Evolutionary conservation across 1,140 invertebrate species (phyloP).

Genomic region (Latrodectus geometricus): DNA sequence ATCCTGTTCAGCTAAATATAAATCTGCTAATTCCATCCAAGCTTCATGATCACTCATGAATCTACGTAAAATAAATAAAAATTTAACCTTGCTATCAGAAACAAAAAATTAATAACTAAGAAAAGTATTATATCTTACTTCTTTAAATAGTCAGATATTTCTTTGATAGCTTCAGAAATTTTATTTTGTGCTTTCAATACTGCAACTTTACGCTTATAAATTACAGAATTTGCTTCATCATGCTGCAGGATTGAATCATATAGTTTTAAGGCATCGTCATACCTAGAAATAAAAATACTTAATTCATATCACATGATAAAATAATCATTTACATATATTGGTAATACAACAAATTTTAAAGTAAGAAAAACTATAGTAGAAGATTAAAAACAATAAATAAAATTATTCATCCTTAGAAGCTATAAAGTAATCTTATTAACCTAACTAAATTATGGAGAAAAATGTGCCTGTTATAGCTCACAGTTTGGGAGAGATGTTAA

Average conservation of each 20-base stretch:
- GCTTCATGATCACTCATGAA: conserved; percentile 99
- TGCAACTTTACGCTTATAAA: conserved; percentile 88
- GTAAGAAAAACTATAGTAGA: no score
- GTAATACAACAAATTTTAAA: no score
- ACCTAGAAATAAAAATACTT: conserved; percentile 73
- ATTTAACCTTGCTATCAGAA: conserved; percentile 14
- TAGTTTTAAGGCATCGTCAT: conserved; percentile 87
- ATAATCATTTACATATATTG: no score
- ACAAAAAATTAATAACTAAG: conserved; percentile 2
- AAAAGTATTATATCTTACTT: conserved; percentile 75
- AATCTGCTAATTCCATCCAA: conserved; percentile 95
- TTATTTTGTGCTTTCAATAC: conserved; percentile 90
- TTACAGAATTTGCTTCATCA: conserved; percentile 93
- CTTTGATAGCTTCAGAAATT: conserved; percentile 89
- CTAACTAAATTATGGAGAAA: no score
- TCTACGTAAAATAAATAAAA: conserved; percentile 72
- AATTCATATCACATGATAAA: no score
- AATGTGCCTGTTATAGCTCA: no score
- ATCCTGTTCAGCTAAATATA: conserved; percentile 91
- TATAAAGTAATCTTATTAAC: no score
- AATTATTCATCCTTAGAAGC: no score
- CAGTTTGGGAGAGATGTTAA: no score
- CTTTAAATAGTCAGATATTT: conserved; percentile 95
- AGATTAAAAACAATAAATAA: no score
- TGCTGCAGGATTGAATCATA: conserved; percentile 89